Evolutionary conservation across 1,140 invertebrate species (phyloP), one percentile per base, ranked within the genome.

Genomic region (Daktulosphaira vitifoliae): DNA sequence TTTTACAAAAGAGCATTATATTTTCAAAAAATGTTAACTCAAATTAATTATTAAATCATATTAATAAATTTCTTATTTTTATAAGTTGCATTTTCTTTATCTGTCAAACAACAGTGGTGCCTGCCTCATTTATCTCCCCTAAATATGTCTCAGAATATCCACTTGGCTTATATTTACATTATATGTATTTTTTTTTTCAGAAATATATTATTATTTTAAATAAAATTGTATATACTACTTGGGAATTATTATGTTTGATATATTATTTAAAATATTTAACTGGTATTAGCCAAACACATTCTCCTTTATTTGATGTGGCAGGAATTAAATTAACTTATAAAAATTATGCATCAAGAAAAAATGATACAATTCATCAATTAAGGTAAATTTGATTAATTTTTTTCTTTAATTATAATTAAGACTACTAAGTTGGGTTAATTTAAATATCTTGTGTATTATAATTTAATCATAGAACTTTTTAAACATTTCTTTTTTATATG

Each of bases 251-350:
- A n/a, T 54, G 44, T 22, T 48, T 68, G n/a, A 20, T 51, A 38
- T 64, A 66, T 18, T 68, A 68, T 33, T 26, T 68, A 38, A 62
- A 13, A 44, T 68, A 68, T 42, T 56, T 68, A 18, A 66, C 49
- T 54, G 65, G 68, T n/a, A 42, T 39, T 18, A 64, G 65, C 39
- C 44, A 66, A 68, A 37, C 48, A 11, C 65, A 66, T 52, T 66
- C 65, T 5, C 25, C 48, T 3, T 59, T 62, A 62, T 62, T 68
- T 26, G 3, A 29, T 26, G 8, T 67, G 5, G 49, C 39, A n/a
- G 56, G 56, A 42, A 29, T 65, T 13, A 53, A 39, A 29, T 64
- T 67, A 16, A 64, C 49, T 26, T 64, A 64, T 65, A 52, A 67
- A 20, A 18, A 42, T 64, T 18, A 44, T 51, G 15, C 52, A 44